Evolutionary conservation across 2,113 vertebrate species (phyloP), one percentile per base, ranked within the genome.

Genomic region (Falcunculus frontatus): DNA sequence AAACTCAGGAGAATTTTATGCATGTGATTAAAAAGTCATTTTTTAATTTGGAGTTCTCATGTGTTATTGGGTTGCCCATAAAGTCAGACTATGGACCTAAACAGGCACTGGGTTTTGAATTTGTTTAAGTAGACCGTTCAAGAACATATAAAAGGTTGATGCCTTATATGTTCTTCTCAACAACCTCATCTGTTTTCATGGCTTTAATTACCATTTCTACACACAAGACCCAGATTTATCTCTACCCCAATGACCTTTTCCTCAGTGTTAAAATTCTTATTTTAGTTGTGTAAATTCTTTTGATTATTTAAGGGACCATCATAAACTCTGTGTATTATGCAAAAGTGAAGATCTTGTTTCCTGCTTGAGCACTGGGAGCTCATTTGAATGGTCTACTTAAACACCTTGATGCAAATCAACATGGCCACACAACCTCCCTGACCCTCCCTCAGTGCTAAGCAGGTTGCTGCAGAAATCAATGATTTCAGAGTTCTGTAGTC

Each of bases 401-500:
- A n/a, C n/a, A n/a, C n/a, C n/a, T n/a, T n/a, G n/a, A n/a, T n/a
- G 39, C 76, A 92, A 89, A 89, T 89, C 87, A 87, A 84, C 73
- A 84, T 1, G 4, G 30, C 35, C 2, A 2, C 13, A n/a, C 87
- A 84, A 77, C 23, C 67, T 83, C 26, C 23, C 10, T 35, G 72
- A 95, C 74, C 78, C 94, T 93, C 33, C 6, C n/a, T 57, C 62
- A 46, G 19, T 49, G 11, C 29, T 76, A 53, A 65, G 59, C n/a
- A 75, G 42, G 73, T n/a, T 79, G 30, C n/a, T 84, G 55, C 26
- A 87, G 70, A 94, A 90, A 78, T 81, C 65, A 57, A 27, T 72
- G 62, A 53, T 65, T 92, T 85, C 50, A 76, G 44, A 25, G 41
- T 57, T 87, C 42, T 42, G 9, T 44, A 79, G 11, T 41, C 7